A percentile compares a stretch with the other conserved stretches of the same genome.
Evolutionary conservation across 2,113 vertebrate genomes (phyloP).

Genomic region (Chionodraco myersi): DNA sequence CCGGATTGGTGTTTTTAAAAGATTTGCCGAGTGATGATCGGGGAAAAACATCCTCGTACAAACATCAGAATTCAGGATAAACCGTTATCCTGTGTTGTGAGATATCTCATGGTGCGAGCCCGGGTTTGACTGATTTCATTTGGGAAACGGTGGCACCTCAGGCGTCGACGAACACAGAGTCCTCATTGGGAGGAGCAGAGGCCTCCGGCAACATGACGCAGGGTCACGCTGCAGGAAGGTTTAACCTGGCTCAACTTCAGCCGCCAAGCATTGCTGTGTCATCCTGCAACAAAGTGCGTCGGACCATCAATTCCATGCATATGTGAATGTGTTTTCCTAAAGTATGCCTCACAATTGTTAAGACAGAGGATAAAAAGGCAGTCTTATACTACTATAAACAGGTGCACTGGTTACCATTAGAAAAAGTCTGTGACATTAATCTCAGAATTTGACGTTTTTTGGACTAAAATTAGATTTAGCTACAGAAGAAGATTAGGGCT

Average conservation of each 20-base stretch:
- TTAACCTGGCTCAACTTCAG: neutral
- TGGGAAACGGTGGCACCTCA: conserved; percentile 2
- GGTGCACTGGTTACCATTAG: no score
- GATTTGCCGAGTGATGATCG: neutral
- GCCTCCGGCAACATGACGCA: conserved; percentile 7
- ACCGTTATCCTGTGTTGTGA: neutral
- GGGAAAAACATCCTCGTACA: neutral
- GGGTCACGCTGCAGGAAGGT: neutral
- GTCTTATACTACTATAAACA: neutral
- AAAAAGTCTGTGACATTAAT: neutral
- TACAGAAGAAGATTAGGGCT: no score
- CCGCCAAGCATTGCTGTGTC: neutral
- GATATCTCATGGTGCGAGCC: conserved; percentile 18
- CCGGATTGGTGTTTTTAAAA: conserved; percentile 9
- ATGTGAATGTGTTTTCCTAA: neutral
- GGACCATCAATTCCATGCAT: neutral
- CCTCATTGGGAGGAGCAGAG: conserved; percentile 28
- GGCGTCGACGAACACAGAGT: neutral
- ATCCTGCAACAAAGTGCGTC: neutral
- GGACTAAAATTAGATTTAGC: neutral
- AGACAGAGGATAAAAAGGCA: neutral
- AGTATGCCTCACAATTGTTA: neutral
- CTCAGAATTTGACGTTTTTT: no score
- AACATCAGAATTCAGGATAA: conserved; percentile 10
- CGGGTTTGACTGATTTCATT: conserved; percentile 10